These are phyloP conservation scores for Drosophila mauritiana DNA, from an alignment of 1,140 invertebrate genomes.

Conservation along the genomic window DNA sequence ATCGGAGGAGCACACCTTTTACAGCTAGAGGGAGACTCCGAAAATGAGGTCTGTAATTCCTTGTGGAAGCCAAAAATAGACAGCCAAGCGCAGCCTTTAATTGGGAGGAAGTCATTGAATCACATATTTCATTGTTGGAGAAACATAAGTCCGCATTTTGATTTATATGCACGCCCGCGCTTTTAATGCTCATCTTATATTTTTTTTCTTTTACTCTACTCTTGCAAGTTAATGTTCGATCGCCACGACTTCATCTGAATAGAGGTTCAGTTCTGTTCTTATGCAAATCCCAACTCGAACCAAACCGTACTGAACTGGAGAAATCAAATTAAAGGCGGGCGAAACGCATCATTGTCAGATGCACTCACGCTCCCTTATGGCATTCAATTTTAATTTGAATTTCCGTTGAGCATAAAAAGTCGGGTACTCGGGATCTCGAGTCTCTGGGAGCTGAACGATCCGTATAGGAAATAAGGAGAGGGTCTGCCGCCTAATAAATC, in stretches of 20 bases:
- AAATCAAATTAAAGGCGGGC: slow-evolving; percentile 75
- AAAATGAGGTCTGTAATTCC: slow-evolving; percentile 27
- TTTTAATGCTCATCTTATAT: slow-evolving; percentile 26
- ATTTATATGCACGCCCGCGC: slow-evolving; percentile 83
- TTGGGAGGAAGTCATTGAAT: slow-evolving; percentile 56
- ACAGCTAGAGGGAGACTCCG: slow-evolving; percentile 5
- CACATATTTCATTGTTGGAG: slow-evolving; percentile 60
- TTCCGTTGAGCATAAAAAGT: slow-evolving; percentile 72
- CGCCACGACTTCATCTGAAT: slow-evolving; percentile 11
- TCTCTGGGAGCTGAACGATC: neutral
- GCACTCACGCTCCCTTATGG: slow-evolving; percentile 22
- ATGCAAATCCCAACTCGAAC: slow-evolving; percentile 55
- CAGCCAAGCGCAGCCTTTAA: slow-evolving; percentile 33
- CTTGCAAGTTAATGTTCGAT: slow-evolving; percentile 43
- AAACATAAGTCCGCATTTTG: slow-evolving; percentile 77
- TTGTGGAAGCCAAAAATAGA: slow-evolving; percentile 41
- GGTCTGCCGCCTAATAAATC: slow-evolving; percentile 70
- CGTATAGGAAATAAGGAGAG: neutral
- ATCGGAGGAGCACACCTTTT: slow-evolving; percentile 29
- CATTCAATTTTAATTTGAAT: slow-evolving; percentile 79
- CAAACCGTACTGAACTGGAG: slow-evolving; percentile 32
- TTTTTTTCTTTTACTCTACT: slow-evolving; percentile 4
- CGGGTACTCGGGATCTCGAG: neutral
- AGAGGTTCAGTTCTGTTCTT: slow-evolving; percentile 25
- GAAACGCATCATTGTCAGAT: slow-evolving; percentile 57